Evolutionary conservation across 2,888 invertebrate species (phyloP), one percentile per base, ranked within the genome.

Genomic region (Cremastobaeus sp.): DNA sequence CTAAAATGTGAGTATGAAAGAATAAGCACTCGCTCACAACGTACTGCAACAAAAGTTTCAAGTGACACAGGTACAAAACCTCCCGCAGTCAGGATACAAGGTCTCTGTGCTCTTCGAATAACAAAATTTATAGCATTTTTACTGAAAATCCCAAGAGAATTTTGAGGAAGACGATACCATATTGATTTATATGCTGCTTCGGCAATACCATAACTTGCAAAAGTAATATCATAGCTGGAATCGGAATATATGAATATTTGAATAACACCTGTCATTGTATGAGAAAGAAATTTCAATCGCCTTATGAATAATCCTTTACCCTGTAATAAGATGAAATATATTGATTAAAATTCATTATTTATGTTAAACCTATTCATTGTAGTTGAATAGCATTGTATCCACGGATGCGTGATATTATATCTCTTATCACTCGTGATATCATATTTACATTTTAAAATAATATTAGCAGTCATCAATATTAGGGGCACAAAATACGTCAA

Each of bases 21-120:
- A 25, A 25, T 25, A 25, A 8, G 8, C 8, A 25, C 11, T 32
- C 3, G 5, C 5, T 32, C 11, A n/a, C 11, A n/a, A 6, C 17
- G 70, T 54, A 81, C 83, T 55, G 74, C 65, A 1, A 73, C 78
- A 34, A 83, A 82, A 14, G 81, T 80, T 12, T 82, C 75, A 17
- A 82, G 57, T 1, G 82, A 81, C 75, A 83, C 79, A 2, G 77
- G 74, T 0, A 78, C 43, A 47, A 83, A 82, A 66, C 72, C 76
- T 1, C 82, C 83, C 48, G 82, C 82, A 1, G 80, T 79, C 14
- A 83, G 64, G 5, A 30, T 9, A 34, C 81, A 82, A 2, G 82
- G 72, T 15, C 65, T 77, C 25, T 76, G 76, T 4, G 80, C 75
- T 68, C 83, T 75, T 5, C 64, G 55, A 28, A 81, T 81, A n/a